Conservation (phyloP, 2,888 invertebrate genomes). For the Polietes domitor region DNA sequence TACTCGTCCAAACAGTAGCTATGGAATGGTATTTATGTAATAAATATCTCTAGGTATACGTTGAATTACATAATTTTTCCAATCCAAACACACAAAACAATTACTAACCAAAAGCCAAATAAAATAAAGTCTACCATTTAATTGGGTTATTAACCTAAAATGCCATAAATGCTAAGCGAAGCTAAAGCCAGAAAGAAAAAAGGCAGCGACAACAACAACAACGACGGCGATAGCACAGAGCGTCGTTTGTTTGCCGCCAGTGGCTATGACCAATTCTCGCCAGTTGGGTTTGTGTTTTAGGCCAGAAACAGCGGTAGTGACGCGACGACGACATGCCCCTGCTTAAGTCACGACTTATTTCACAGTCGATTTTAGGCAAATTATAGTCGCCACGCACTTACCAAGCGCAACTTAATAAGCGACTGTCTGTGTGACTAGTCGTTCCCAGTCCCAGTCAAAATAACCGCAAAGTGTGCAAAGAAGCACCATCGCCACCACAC, state of each 20-base stretch:
- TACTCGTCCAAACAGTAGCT: no score
- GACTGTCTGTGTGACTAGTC: not conserved
- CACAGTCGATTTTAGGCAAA: constrained; percentile 61
- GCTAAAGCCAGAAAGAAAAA: not conserved
- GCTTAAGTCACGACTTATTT: constrained; percentile 66
- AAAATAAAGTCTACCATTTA: constrained; percentile 43
- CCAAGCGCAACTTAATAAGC: not conserved
- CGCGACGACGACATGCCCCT: constrained; percentile 14
- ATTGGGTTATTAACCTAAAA: constrained; percentile 66
- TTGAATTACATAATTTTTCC: constrained; percentile 57
- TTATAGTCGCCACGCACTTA: constrained; percentile 63
- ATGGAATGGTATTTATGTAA: constrained; percentile 51
- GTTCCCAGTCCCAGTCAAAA: not conserved
- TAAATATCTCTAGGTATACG: not conserved
- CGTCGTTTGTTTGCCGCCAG: constrained; percentile 12
- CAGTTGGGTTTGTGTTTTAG: not conserved
- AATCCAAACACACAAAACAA: not conserved
- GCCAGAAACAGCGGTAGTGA: constrained; percentile 43
- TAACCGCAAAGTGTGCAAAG: not conserved
- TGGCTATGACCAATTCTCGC: constrained; percentile 42
- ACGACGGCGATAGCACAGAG: not conserved
- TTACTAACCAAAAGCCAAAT: constrained; percentile 16
- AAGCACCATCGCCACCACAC: constrained; percentile 24
- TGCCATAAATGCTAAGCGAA: constrained; percentile 51
- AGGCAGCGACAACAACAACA: constrained; percentile 7